Conservation (phyloP, 2,888 invertebrate species). For the Netelia virgata region DNA sequence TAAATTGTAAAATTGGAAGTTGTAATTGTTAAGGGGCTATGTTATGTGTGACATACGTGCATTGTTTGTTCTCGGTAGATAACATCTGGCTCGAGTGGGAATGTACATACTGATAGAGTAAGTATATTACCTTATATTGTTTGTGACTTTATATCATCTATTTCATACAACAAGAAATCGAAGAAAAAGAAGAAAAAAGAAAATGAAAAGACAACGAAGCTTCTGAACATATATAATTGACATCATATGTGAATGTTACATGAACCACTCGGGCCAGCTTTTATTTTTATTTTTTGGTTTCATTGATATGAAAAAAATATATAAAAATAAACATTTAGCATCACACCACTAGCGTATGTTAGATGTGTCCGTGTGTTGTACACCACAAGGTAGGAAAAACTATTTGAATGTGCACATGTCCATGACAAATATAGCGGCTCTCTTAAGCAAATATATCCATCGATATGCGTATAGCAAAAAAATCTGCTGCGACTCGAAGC, state of each 20-base stretch:
- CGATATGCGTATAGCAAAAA: conserved; percentile 5
- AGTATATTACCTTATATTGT: conserved; percentile 82
- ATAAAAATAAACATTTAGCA: conserved; percentile 47
- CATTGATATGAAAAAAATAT: conserved; percentile 53
- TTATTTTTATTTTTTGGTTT: conserved; percentile 69
- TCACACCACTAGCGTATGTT: conserved; percentile 45
- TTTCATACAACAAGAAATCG: conserved; percentile 67
- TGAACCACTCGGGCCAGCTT: conserved; percentile 81
- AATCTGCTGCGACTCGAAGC: not conserved
- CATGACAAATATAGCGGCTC: not conserved
- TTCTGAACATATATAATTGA: conserved; percentile 63
- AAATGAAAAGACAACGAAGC: conserved; percentile 56
- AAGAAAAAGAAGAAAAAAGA: conserved; percentile 43
- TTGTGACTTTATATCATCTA: conserved; percentile 80
- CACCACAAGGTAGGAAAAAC: conserved; percentile 65
- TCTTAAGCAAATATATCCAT: no score
- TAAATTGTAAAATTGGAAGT: conserved; percentile 74
- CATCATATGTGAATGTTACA: conserved; percentile 73
- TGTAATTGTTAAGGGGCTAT: conserved; percentile 73
- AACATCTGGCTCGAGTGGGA: conserved; percentile 83
- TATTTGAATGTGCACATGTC: conserved; percentile 53
- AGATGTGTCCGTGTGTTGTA: conserved; percentile 55
- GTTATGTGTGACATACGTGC: conserved; percentile 78
- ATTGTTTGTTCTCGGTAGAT: conserved; percentile 83
- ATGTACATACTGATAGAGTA: conserved; percentile 83